Evolutionary conservation across 2,888 invertebrate species (phyloP), one percentile per base, ranked within the genome.

Genomic region (Amitus sp.): DNA sequence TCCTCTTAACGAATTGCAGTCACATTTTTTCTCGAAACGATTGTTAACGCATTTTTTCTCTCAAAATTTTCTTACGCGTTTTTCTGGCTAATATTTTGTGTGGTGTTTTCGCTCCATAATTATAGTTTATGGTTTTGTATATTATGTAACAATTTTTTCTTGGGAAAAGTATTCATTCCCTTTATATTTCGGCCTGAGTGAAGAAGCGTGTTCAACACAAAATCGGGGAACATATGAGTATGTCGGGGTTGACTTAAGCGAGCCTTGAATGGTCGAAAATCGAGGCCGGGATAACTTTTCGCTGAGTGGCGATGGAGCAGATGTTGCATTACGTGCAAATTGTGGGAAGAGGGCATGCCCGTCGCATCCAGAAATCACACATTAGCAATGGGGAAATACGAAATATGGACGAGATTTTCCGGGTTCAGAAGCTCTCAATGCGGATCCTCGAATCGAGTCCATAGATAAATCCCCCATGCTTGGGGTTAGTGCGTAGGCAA

Each of bases 281-380:
- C 54, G 62, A 58, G 53, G 57, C 33, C 13, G 48, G 55, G 57
- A 63, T 63, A 63, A 63, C 51, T 63, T 63, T 55, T 33, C 58
- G 47, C 42, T 49, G 62, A 63, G 48, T 55, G 59, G 48, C 63
- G 52, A 46, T 47, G 49, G 49, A 47, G 58, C 63, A 63, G 63
- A 63, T 59, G 63, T 59, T 59, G 43, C 63, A 48, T 46, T 47
- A 53, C 49, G 58, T 54, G 58, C 58, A 59, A 64, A 59, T 64
- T 59, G 59, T 52, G 47, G 52, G 55, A 51, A 56, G 51, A 55
- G 59, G 54, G 56, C 28, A 33, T 49, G 33, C 55, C 56, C 63
- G 63, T 64, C 59, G 49, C 55, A 55, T 48, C 42, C 59, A 63
- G 59, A 63, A 63, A 56, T 63, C 56, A 59, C 63, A 56, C 59